Evolutionary conservation across 1,140 invertebrate genomes (phyloP), one percentile per base, ranked within the genome.

Genomic region (Leguminivora glycinivorella): DNA sequence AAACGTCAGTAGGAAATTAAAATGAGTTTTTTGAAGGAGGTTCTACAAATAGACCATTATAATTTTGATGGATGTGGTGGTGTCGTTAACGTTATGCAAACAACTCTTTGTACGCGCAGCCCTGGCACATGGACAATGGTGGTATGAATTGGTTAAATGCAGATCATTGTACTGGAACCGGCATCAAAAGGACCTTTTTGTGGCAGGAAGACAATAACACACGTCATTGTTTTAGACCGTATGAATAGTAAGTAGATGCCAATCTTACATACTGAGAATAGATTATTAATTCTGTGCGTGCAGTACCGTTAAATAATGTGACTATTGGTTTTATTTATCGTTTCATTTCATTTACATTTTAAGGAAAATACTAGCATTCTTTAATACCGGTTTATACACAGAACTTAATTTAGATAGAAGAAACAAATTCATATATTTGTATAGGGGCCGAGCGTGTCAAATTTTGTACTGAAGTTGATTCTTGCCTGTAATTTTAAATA

Each of bases 141-240:
- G 47, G 72, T 74, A 70, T 76, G 72, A 79, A 77, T 73, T 72
- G 72, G 74, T 77, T 81, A 76, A 75, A 79, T 76, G 74, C 72
- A 70, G 75, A 79, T 79, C 75, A 78, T 78, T 79, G 73, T 78
- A 60, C 72, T 71, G 77, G 74, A 74, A 75, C 73, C 56, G 73
- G 67, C 73, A 77, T 82, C 75, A 73, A 76, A 74, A 74, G 74
- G 71, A 76, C 75, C 78, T 74, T 75, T 82, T 80, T 82, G 80
- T 76, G 71, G 67, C 56, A 68, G 69, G 75, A 70, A 75, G 75
- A 81, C 77, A 81, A 79, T 79, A 81, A 81, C 70, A 72, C 70
- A 60, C 68, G 60, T 77, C 70, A 63, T 63, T 79, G 73, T 77
- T 78, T 75, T 70, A 56, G 56, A 71, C 67, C 26, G 58, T 56